Conservation (phyloP, 2,888 invertebrate species). For the Drosophila melanosoma region DNA sequence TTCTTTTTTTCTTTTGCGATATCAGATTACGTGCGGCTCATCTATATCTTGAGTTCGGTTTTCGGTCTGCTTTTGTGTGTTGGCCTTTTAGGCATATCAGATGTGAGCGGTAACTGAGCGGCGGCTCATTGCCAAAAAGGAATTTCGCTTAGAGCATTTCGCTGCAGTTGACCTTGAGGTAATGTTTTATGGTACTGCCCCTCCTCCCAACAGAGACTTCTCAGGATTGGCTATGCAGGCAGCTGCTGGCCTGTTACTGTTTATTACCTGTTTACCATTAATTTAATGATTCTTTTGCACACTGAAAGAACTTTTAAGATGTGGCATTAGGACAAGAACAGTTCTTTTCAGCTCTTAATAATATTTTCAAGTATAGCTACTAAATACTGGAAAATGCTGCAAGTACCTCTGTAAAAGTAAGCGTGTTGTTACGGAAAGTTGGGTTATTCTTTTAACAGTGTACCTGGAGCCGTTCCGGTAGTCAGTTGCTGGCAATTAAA, state of each 20-base stretch:
- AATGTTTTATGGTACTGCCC: conserved; percentile 6
- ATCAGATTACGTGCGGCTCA: conserved; percentile 73
- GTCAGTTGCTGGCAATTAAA: conserved; percentile 59
- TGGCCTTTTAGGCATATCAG: conserved; percentile 67
- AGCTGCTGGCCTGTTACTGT: conserved; percentile 13
- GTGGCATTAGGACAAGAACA: no score
- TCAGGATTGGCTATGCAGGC: conserved; percentile 18
- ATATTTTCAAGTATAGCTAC: background rate
- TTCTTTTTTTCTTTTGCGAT: conserved; percentile 44
- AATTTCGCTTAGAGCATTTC: conserved; percentile 24
- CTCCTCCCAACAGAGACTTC: background rate
- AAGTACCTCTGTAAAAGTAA: background rate
- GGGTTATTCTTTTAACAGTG: background rate
- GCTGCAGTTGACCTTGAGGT: conserved; percentile 56
- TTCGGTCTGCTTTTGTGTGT: conserved; percentile 39
- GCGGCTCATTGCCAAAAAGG: conserved; percentile 48
- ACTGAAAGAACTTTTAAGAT: background rate
- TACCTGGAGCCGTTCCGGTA: conserved; percentile 12
- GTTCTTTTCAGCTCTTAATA: background rate
- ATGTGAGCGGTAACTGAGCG: conserved; percentile 51
- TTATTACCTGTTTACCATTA: conserved; percentile 36
- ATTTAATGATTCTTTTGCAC: conserved; percentile 55
- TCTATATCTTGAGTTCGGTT: conserved; percentile 52
- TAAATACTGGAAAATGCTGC: background rate
- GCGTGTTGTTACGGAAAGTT: background rate